phyloP scores from a whole-genome alignment of 2,113 vertebrate genomes.

The Eupsittula cactorum region DNA sequence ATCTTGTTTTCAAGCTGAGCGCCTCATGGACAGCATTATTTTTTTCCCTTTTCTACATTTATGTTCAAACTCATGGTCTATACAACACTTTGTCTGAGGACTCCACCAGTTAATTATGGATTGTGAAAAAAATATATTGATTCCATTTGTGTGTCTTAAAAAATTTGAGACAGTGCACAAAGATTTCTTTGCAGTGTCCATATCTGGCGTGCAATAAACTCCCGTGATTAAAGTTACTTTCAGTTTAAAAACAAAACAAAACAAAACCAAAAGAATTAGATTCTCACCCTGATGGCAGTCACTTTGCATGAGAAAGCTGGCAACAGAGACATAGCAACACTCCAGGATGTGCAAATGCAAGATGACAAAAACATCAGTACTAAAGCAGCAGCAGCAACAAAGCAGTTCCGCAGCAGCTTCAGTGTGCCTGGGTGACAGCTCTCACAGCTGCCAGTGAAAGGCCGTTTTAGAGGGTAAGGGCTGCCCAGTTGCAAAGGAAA shows the following conservation, averaged over 20 bases:
- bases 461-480: not conserved
- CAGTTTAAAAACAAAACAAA: not conserved
- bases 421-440: fast-evolving
- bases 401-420: fast-evolving
- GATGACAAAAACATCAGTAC: not conserved
- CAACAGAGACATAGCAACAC: not conserved
- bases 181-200: not conserved
- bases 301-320: not conserved
- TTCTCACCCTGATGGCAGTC: not conserved
- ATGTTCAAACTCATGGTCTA: not conserved
- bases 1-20: not conserved
- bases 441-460: not conserved
- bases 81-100: not conserved
- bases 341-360: not conserved
- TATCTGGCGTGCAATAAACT: not conserved
- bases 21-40: not conserved
- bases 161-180: not conserved
- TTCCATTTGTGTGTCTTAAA: not conserved
- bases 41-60: not conserved
- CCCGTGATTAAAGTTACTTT: not conserved
- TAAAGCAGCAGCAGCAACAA: not conserved
- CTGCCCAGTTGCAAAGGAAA: not conserved
- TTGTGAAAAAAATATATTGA: not conserved
- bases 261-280: not conserved
- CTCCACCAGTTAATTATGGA: not conserved